phyloP scores from a whole-genome alignment of 2,113 vertebrate genomes.

The Vicugna pacos region DNA sequence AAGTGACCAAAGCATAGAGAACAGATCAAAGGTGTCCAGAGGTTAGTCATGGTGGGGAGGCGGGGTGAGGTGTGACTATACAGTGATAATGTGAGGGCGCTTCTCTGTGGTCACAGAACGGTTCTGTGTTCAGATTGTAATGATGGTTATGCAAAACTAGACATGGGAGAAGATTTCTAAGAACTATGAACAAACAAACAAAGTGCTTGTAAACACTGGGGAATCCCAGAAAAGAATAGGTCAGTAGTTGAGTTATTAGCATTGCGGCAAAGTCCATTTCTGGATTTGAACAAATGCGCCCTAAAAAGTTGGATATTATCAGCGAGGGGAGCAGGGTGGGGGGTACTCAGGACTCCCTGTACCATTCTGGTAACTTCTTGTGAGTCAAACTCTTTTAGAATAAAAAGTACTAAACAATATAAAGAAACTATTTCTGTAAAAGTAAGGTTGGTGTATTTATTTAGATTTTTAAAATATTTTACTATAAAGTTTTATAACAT shows the following conservation, averaged over 20 bases:
- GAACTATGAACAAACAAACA: not conserved
- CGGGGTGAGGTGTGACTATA: not conserved
- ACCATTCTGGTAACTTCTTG: not conserved
- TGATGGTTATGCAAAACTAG: not conserved
- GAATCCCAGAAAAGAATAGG: not conserved
- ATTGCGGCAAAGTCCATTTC: not conserved
- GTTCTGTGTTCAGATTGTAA: not conserved
- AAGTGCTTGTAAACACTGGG: not conserved
- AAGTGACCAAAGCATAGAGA: not conserved
- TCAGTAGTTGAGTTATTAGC: not conserved
- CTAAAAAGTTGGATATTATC: not conserved
- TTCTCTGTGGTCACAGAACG: not conserved
- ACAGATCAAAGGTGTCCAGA: not conserved
- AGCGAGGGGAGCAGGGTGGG: fast-evolving
- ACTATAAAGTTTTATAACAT: not conserved
- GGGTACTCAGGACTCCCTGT: not conserved
- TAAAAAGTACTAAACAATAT: not conserved
- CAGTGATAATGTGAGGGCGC: too few species aligned
- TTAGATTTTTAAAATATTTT: not conserved
- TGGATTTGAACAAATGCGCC: too few species aligned
- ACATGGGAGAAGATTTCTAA: not conserved
- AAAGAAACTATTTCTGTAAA: not conserved
- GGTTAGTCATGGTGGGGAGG: not conserved
- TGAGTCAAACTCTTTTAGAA: not conserved
- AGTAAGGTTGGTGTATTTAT: not conserved